Base-by-base conservation (phyloP, 2,888 invertebrate genomes). In the Stenodera caucasica region DNA sequence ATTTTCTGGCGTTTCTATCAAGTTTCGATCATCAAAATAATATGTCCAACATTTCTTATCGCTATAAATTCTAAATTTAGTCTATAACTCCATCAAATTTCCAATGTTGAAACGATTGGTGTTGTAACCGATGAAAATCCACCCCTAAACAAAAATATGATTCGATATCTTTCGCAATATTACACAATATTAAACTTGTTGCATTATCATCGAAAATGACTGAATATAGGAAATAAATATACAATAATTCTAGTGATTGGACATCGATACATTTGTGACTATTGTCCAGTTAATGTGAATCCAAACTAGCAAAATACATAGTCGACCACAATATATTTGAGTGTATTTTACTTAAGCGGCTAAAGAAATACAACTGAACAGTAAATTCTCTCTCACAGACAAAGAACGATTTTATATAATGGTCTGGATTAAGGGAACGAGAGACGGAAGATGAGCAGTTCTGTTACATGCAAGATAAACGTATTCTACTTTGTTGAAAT, bases 391-490 rank as follows among this genome's bases (percentile, higher is more conserved):
- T 9, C 21, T 9, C 18, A 45, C 57, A 61, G 57, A 63, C 61
- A 61, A 64, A 66, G 60, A 63, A 40, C 52, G 53, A 58, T 57
- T 64, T 61, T 61, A 62, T 55, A 63, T 66, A 64, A 66, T 64
- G 62, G 58, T 60, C 52, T 62, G 56, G 58, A 67, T 67, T 63
- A 65, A 45, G 63, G 29, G 58, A 63, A 62, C 50, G 60, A 52
- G 58, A 62, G 62, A 65, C 59, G 60, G 57, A 56, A 63, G 60
- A 65, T 61, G 63, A 67, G 63, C 58, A 58, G 58, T 60, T 55
- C 55, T 51, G 61, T 60, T 65, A 61, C 63, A 63, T 61, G 61
- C 61, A 37, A 67, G 67, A 67, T 67, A 67, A 67, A 65, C 63
- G 64, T 65, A 67, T 60, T 63, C 67, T 26, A 26, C 9, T 35